Conservation (phyloP, 2,113 vertebrate genomes). For the Dendrocopos noguchii region DNA sequence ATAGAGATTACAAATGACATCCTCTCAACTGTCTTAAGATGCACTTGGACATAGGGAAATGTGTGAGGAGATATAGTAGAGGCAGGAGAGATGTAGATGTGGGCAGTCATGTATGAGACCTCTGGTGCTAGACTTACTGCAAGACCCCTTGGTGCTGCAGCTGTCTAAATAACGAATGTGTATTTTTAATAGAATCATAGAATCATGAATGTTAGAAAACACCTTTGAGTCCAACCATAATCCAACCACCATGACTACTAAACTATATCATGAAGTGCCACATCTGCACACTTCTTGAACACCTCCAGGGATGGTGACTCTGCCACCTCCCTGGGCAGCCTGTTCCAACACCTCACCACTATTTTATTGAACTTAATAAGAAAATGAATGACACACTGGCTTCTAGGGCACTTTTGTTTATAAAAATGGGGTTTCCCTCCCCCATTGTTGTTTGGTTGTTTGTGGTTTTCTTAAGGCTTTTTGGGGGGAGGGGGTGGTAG, state of each 20-base stretch:
- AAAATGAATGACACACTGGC: background rate
- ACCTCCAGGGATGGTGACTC: too few relatives aligned
- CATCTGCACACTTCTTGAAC: too few relatives aligned
- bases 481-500: background rate
- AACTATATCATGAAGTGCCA: too few relatives aligned
- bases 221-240: too few relatives aligned
- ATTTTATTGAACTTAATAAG: conserved; percentile 32
- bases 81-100: background rate
- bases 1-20: background rate
- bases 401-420: background rate
- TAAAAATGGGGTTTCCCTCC: background rate
- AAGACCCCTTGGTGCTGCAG: background rate
- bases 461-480: background rate
- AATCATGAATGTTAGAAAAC: too few relatives aligned
- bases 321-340: too few relatives aligned
- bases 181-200: background rate
- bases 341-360: background rate
- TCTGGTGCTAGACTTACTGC: background rate
- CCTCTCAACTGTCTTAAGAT: background rate
- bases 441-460: too few relatives aligned
- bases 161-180: background rate
- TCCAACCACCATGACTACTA: too few relatives aligned
- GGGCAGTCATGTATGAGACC: background rate
- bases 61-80: background rate
- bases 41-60: background rate